Conservation (phyloP, 1,140 invertebrate genomes). For the Drosophila azteca region DNA sequence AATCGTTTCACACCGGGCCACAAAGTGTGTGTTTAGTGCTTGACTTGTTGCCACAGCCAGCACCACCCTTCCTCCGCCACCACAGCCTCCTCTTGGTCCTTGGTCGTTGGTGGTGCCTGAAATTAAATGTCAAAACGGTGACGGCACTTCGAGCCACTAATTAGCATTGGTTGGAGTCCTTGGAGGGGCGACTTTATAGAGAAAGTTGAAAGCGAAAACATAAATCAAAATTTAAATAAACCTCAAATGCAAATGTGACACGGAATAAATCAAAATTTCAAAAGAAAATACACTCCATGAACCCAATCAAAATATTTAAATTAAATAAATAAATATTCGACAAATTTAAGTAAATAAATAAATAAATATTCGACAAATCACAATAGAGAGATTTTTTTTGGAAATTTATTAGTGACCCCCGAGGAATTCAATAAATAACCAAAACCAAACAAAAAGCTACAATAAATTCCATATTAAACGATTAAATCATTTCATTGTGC, state of each 20-base stretch:
- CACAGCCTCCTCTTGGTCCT: too few species aligned
- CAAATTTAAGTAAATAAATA: too few species aligned
- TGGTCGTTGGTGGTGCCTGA: background rate
- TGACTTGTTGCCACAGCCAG: constrained; percentile 49
- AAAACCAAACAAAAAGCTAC: constrained; percentile 10
- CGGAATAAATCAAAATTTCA: background rate
- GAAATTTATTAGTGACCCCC: background rate
- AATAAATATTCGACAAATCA: too few species aligned
- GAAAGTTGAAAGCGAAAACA: constrained; percentile 2
- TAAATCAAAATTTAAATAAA: constrained; percentile 8
- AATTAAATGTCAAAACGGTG: constrained; percentile 12
- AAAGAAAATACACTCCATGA: background rate
- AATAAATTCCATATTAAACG: constrained; percentile 9
- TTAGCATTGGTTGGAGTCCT: constrained; percentile 16
- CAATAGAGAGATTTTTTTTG: constrained; percentile 16
- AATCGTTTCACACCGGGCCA: background rate
- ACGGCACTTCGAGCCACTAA: constrained; percentile 11
- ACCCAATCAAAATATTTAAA: constrained; percentile 6
- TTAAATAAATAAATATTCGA: background rate
- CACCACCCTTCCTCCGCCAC: background rate
- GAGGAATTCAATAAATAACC: constrained; percentile 10
- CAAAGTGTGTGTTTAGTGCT: constrained; percentile 32
- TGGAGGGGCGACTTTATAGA: background rate
- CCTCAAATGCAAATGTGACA: background rate
- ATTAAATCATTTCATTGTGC: background rate